Evolutionary conservation across 2,797 vertebrate species (phyloP), one percentile per base, ranked within the genome.

Genomic region (Astyanax mexicanus): DNA sequence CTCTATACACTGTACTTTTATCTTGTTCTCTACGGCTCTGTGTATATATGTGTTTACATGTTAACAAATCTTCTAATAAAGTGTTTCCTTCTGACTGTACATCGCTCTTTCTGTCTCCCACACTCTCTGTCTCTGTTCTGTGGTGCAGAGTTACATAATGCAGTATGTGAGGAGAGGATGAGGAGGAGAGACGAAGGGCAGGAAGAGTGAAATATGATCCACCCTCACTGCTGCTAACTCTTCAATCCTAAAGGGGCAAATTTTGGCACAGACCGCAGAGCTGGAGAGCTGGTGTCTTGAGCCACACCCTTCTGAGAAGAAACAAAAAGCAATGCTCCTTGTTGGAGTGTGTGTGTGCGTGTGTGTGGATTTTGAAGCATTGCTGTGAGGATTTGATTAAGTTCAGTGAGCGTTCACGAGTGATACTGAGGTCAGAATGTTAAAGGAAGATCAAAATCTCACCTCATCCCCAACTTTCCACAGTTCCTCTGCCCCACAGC

Each of bases 141-240:
- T 85, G 83, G 84, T 86, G 86, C 86, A 86, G 81, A 17, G 81
- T 92, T 91, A 89, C 86, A 89, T 92, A 66, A 75, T 61, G 61
- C 38, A 21, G 58, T 29, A 29, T 29, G 62, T 64, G 61, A 52
- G 73, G 75, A 25, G 72, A 81, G 74, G 77, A 83, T 72, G 76
- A 89, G 71, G 83, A 84, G 62, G 81, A 83, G 57, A 85, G 65
- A 85, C 64, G 74, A 85, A 84, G 84, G 78, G 77, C 72, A 85
- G 65, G 65, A 75, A 85, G 84, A 85, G 83, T 80, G 85, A 91
- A 87, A 89, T 52, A 66, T 4, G 57, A 84, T 67, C 78, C 76
- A 77, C 69, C 75, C 32, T 64, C 74, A 12, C 47, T 49, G 66
- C 47, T 49, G 66, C 9, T 27, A 58, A 67, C 29, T 29, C 17